Evolutionary conservation across 2,797 vertebrate genomes (phyloP).

Genomic region (Hyperoplus lanceolatus): DNA sequence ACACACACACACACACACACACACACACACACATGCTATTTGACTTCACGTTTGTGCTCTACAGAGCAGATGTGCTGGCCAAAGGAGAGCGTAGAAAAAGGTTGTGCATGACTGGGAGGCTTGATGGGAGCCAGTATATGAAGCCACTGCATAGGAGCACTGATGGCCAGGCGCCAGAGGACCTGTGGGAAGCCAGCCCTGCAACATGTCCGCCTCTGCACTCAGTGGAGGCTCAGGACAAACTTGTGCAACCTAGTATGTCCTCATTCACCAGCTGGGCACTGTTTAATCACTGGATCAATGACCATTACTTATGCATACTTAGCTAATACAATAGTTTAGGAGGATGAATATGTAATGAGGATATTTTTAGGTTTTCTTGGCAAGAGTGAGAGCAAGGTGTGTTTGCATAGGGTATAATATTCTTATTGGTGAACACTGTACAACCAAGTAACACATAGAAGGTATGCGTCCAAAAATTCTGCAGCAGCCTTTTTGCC

Average conservation of each 20-base stretch:
- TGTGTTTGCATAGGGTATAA: constrained; percentile 10
- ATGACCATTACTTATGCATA: constrained; percentile 57
- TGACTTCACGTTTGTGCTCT: constrained; percentile 39
- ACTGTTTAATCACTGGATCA: constrained; percentile 59
- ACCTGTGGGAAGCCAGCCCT: constrained; percentile 53
- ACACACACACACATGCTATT: background rate
- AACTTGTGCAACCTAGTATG: constrained; percentile 43
- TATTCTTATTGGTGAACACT: background rate
- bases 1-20: constrained; percentile 27
- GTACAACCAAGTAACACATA: constrained; percentile 4
- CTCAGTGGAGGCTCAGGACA: constrained; percentile 15
- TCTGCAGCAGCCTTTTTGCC: background rate
- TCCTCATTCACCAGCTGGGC: constrained; percentile 17
- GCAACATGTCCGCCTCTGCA: constrained; percentile 38
- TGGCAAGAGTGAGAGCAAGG: constrained; percentile 8
- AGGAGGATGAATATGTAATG: constrained; percentile 30
- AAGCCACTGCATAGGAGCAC: constrained; percentile 43
- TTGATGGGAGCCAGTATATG: constrained; percentile 12
- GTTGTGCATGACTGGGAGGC: constrained; percentile 62
- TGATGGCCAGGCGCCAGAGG: constrained; percentile 64
- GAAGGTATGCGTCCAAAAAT: background rate
- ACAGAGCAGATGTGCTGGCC: constrained; percentile 31
- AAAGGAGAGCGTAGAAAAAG: constrained; percentile 62
- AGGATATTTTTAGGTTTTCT: constrained; percentile 21
- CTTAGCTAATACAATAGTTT: constrained; percentile 38